These are phyloP conservation scores for Drosophila greeni DNA, from an alignment of 2,888 invertebrate genomes.

Conservation along the genomic window DNA sequence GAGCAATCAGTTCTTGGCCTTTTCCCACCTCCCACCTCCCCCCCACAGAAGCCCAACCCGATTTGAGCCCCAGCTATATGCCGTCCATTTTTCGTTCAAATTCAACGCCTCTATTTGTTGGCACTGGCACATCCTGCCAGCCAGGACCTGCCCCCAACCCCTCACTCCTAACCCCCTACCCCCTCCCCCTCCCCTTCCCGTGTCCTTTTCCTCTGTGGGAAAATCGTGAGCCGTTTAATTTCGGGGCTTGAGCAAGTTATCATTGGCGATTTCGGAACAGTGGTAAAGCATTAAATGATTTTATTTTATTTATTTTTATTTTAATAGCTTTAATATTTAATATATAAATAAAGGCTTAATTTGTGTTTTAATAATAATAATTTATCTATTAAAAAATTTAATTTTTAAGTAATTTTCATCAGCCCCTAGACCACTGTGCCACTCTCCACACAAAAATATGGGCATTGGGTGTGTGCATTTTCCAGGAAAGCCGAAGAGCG, in stretches of 20 bases:
- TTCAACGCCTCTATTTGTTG: slow-evolving; percentile 36
- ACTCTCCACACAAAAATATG: background rate
- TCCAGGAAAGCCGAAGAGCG: slow-evolving; percentile 10
- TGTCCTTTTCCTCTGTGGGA: background rate
- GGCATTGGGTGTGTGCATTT: slow-evolving; percentile 4
- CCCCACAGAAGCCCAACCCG: no score
- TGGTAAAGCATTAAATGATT: background rate
- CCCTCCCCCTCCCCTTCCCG: no score
- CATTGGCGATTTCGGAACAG: slow-evolving; percentile 6
- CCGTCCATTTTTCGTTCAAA: slow-evolving; percentile 40
- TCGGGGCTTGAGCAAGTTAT: slow-evolving; percentile 6
- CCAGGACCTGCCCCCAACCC: no score
- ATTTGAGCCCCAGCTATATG: slow-evolving; percentile 4
- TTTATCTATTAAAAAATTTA: rapidly evolving
- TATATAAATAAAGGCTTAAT: no score
- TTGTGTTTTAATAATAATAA: no score
- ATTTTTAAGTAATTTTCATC: no score
- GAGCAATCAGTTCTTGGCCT: slow-evolving; percentile 52
- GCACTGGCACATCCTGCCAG: slow-evolving; percentile 4
- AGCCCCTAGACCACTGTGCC: slow-evolving; percentile 2
- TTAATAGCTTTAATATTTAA: background rate
- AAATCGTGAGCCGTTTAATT: slow-evolving; percentile 26
- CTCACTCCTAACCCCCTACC: no score
- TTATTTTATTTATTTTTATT: background rate
- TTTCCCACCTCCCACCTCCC: background rate